Percentiles rank a stretch among this genome's conserved stretches.
Evolutionary conservation across 2,113 vertebrate species (phyloP).

Genomic region (cattle (Bos taurus)): ARS-UCD2.0 NC_037344.1:16721501-16722000

Average conservation of each 20-base stretch:
- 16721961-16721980: neutral
- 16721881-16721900: neutral
- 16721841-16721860: neutral
- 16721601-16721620: neutral
- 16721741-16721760: neutral
- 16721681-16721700: neutral
- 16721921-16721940: neutral
- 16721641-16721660: neutral
- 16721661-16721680: neutral
- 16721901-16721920: neutral
- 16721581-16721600: neutral
- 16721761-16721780: neutral
- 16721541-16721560: constrained; percentile 4
- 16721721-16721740: neutral
- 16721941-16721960: neutral
- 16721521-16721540: neutral
- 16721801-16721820: neutral
- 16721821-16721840: neutral
- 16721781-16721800: neutral
- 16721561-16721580: neutral
- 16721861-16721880: neutral
- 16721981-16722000: neutral
- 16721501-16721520: neutral
- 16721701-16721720: neutral
- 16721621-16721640: neutral